Evolutionary conservation across 2,113 vertebrate genomes (phyloP).

Genomic region (Reinhardtius hippoglossoides): DNA sequence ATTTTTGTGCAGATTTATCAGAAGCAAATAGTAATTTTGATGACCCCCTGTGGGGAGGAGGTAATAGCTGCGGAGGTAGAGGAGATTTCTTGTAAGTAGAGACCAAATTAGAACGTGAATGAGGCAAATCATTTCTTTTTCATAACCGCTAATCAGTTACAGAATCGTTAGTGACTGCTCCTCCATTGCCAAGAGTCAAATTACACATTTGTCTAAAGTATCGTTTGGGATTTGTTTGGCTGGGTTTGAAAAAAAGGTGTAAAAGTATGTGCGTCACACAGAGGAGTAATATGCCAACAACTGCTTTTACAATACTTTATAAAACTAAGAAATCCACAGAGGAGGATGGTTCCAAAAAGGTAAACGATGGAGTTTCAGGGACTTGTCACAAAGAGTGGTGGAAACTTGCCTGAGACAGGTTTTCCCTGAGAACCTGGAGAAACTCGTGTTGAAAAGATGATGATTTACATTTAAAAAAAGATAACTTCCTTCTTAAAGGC

Average conservation of each 20-base stretch:
- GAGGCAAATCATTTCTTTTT: not conserved
- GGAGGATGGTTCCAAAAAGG: no score
- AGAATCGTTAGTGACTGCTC: not conserved
- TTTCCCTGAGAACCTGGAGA: conserved; percentile 2
- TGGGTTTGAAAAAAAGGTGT: not conserved
- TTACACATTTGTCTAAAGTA: conserved; percentile 11
- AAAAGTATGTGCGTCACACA: not conserved
- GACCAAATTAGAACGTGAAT: not conserved
- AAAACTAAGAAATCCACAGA: no score
- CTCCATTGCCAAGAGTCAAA: not conserved
- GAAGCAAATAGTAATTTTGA: not conserved
- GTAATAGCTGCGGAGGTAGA: not conserved
- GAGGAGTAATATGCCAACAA: conserved; percentile 4
- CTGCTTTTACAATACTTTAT: no score
- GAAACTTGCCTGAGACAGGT: no score
- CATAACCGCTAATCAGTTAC: not conserved
- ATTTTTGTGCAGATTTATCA: not conserved
- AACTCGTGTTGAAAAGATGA: not conserved
- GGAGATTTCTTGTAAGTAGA: not conserved
- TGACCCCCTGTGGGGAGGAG: not conserved
- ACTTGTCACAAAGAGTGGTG: no score
- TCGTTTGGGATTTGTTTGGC: not conserved
- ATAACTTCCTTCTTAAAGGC: no score
- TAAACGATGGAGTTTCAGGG: no score
- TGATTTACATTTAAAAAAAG: no score